Base-by-base conservation (phyloP, 2,888 invertebrate species). In the Macropis europaea region DNA sequence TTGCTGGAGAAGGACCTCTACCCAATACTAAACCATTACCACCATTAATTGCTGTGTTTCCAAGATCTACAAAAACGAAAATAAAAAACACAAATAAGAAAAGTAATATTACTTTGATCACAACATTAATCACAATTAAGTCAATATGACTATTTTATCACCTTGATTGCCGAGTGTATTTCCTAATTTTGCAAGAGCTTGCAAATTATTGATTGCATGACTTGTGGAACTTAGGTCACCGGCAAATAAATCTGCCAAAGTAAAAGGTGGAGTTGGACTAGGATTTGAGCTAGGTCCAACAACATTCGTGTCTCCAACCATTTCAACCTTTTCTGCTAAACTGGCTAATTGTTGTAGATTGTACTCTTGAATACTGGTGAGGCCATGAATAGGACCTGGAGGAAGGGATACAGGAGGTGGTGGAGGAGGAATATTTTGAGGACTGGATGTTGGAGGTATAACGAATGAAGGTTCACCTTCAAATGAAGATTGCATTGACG, bases 111-210 rank as follows among this genome's bases (percentile, higher is more conserved):
- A n/a, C n/a, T n/a, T n/a, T n/a, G n/a, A n/a, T n/a, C n/a, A n/a
- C n/a, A n/a, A n/a, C n/a, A n/a, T n/a, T n/a, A n/a, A n/a, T n/a
- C n/a, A n/a, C n/a, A n/a, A n/a, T n/a, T n/a, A n/a, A n/a, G n/a
- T n/a, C n/a, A n/a, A n/a, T n/a, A n/a, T n/a, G n/a, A n/a, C n/a
- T n/a, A n/a, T n/a, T n/a, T 42, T 61, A 67, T 84, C 81, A 91
- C 92, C 91, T 87, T 91, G 91, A 81, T 90, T 90, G 59, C 90
- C 91, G 74, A 92, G 89, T n/a, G 90, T 87, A 69, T 91, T 90
- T 85, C 97, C 97, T 62, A 97, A 92, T 90, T 97, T 97, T 67
- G 97, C 97, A 68, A 97, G 93, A 26, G 96, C 97, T 87, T 97
- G 96, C 77, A 97, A 92, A 91, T 97, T 97, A 90, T 96, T 96